Conservation (phyloP, 1,140 invertebrate genomes). For the Cyphomyrmex costatus region DNA sequence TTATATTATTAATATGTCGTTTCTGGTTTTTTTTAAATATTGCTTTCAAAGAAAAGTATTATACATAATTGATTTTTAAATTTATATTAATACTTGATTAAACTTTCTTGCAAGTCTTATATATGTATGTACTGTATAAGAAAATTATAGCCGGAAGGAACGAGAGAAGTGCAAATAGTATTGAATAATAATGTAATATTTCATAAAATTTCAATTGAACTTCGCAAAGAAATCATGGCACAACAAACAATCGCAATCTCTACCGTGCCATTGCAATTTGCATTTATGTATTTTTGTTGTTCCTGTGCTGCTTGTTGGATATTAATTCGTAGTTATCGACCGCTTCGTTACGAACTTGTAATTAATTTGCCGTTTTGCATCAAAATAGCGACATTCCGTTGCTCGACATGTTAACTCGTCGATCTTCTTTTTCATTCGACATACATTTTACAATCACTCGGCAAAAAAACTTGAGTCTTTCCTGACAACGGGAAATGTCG, state of each 20-base stretch:
- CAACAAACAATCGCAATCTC: constrained; percentile 1
- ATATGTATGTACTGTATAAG: background rate
- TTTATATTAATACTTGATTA: background rate
- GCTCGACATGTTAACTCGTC: constrained; percentile 22
- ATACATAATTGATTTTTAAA: constrained; percentile 6
- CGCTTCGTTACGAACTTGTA: constrained; percentile 42
- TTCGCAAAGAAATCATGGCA: constrained; percentile 5
- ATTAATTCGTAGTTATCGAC: constrained; percentile 53
- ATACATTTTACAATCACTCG: constrained; percentile 19
- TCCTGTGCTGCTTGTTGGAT: background rate
- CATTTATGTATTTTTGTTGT: constrained; percentile 23
- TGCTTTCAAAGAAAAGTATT: background rate
- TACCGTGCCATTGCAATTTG: background rate
- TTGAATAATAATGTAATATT: constrained; percentile 6
- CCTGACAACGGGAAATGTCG: constrained; percentile 14
- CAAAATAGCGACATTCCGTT: background rate
- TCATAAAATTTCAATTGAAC: constrained; percentile 33
- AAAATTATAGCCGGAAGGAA: background rate
- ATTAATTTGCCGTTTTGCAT: constrained; percentile 58
- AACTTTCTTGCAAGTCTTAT: background rate
- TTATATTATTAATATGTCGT: background rate
- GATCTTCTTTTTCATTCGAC: constrained; percentile 28
- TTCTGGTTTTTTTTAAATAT: background rate
- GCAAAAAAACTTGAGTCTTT: constrained; percentile 16
- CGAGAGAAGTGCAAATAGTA: constrained; percentile 15